Base-by-base conservation (phyloP, 1,140 invertebrate genomes). In the Trichomalopsis sarcophagae region DNA sequence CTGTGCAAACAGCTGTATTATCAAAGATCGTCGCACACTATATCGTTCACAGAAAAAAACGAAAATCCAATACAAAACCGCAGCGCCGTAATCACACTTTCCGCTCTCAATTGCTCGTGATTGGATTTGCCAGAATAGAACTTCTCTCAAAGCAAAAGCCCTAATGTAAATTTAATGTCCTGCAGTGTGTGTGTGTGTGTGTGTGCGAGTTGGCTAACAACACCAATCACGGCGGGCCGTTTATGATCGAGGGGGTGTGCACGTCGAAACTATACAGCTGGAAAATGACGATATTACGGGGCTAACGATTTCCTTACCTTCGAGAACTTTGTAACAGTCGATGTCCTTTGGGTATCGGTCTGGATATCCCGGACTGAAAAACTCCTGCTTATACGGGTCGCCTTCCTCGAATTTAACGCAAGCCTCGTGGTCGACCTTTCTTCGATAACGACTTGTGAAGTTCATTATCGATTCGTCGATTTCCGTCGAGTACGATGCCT, bases 361-460 rank as follows among this genome's bases (percentile, higher is more conserved):
- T 2, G 96, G 96, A 92, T 96, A 97, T 84, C 95, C 94, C 0
- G 97, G 97, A 85, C 96, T 96, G 90, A 95, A 97, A 89, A 97
- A 96, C 89, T 96, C 96, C 66, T 92, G 93, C 87, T 94, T 94
- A 14, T 89, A 89, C 10, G 91, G 90, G 87, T 95, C 94, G 0
- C 95, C 95, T 50, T 94, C 90, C 3, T 89, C 91, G 89, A 96
- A 96, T 87, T 94, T 93, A 85, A 93, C 93, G 88, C 95, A 95
- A 13, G 81, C 79, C 82, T 89, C 68, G 13, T n/a, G 5, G 68
- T 71, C 68, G 21, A 80, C 80, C 1, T 93, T 90, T 76, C 92
- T 91, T 87, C 89, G 91, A 23, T 89, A 89, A 14, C 92, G 89
- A 62, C 89, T 89, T 13, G 87, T 86, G 55, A 90, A 87, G 33